Evolutionary conservation across 2,888 invertebrate species (phyloP).

Genomic region (Dolomedes plantarius): DNA sequence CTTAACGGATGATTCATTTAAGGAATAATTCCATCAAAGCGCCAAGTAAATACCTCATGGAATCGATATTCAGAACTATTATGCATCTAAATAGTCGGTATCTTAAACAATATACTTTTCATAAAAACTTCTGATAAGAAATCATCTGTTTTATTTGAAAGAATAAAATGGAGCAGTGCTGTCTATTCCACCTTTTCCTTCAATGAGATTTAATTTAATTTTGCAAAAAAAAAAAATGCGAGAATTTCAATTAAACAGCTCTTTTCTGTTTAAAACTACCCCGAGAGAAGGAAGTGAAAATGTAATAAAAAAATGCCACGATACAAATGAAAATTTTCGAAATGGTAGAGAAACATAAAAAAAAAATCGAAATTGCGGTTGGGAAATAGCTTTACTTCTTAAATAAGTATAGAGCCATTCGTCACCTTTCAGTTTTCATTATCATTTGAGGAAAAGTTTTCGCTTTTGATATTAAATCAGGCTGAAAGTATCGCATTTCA

Average conservation of each 20-base stretch:
- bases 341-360: neutral
- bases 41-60: too few species aligned
- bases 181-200: neutral
- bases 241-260: neutral
- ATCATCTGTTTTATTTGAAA: neutral
- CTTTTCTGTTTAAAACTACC: neutral
- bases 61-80: too few species aligned
- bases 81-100: too few species aligned
- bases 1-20: too few species aligned
- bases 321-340: slow-evolving; percentile 2
- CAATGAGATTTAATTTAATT: slow-evolving; percentile 12
- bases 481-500: neutral
- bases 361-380: neutral
- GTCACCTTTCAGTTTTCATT: slow-evolving; percentile 10
- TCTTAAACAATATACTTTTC: too few species aligned
- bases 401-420: slow-evolving; percentile 2
- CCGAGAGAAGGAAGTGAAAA: neutral
- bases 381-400: neutral
- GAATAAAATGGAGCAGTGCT: neutral
- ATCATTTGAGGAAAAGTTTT: neutral
- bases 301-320: neutral
- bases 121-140: too few species aligned
- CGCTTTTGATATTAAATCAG: neutral
- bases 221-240: neutral
- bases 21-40: too few species aligned